Conservation (phyloP, 64 coral and sea anemone species). For the Porites australiensis region DNA sequence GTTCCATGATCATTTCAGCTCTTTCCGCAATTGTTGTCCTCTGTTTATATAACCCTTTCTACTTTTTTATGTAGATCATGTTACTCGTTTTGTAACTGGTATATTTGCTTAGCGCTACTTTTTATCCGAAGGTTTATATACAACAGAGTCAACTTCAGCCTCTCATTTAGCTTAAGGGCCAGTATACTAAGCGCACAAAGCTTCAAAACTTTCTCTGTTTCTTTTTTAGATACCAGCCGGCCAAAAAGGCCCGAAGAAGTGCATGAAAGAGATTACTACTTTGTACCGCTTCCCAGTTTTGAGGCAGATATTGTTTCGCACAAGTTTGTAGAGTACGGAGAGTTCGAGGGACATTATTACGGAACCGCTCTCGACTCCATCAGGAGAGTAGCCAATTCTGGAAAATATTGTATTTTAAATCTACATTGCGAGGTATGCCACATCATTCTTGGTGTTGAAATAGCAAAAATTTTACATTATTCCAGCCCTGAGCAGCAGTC, state of each 20-base stretch:
- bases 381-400: slow-evolving; percentile 67
- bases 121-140: too few relatives aligned
- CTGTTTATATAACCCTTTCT: too few relatives aligned
- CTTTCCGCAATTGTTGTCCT: too few relatives aligned
- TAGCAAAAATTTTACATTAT: too few relatives aligned
- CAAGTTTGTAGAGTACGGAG: slow-evolving; percentile 97
- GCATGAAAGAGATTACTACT: slow-evolving; percentile 88
- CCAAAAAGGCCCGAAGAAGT: slow-evolving; percentile 78
- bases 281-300: slow-evolving; percentile 78
- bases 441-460: neutral
- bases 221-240: slow-evolving; percentile 84
- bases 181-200: too few relatives aligned
- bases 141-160: too few relatives aligned
- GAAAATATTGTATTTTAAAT: slow-evolving; percentile 91
- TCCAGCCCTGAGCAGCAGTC: too few relatives aligned
- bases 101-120: too few relatives aligned
- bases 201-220: neutral
- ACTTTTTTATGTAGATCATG: too few relatives aligned
- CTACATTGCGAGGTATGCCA: slow-evolving; percentile 87
- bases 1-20: too few relatives aligned
- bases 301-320: slow-evolving; percentile 79
- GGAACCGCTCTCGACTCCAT: slow-evolving; percentile 96
- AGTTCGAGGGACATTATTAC: slow-evolving; percentile 87
- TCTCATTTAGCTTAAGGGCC: too few relatives aligned
- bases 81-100: too few relatives aligned